Evolutionary conservation across 2,888 invertebrate species (phyloP).

Genomic region (Calliphora vomitoria): DNA sequence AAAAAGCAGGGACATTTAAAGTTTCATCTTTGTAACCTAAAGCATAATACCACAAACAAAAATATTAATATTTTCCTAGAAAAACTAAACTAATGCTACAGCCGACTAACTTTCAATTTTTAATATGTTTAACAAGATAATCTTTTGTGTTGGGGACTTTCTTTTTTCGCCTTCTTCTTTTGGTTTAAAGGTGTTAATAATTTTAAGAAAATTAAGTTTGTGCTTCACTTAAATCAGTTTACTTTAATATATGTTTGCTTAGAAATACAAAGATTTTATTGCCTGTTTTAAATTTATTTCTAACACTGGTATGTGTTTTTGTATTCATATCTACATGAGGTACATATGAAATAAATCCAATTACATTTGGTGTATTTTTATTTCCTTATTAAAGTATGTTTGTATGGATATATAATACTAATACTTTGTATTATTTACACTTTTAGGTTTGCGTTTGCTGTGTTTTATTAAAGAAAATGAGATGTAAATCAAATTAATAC

Average conservation of each 20-base stretch:
- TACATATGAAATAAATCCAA: slow-evolving; percentile 49
- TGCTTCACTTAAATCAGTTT: neutral
- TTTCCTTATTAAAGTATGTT: slow-evolving; percentile 27
- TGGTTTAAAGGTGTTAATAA: neutral
- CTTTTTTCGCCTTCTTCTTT: neutral
- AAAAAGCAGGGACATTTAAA: slow-evolving; percentile 31
- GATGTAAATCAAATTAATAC: slow-evolving; percentile 67
- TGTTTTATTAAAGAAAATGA: slow-evolving; percentile 42
- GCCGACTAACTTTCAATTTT: slow-evolving; percentile 34
- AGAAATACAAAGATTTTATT: neutral
- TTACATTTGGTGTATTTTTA: slow-evolving; percentile 41
- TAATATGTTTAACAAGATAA: neutral
- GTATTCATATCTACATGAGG: neutral
- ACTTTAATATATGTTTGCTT: neutral
- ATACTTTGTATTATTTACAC: slow-evolving; percentile 50
- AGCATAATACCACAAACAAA: neutral
- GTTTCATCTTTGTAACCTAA: slow-evolving; percentile 32
- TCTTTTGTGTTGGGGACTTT: neutral
- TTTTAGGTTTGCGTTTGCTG: slow-evolving; percentile 9
- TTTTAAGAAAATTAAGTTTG: neutral
- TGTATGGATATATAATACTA: neutral
- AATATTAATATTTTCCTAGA: neutral
- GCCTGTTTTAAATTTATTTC: neutral
- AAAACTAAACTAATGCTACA: neutral
- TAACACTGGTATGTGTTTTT: neutral